Percentiles rank a stretch among this genome's conserved stretches.
Conservation (phyloP, 2,113 vertebrate genomes). For the Acrocephalus arundinaceus region DNA sequence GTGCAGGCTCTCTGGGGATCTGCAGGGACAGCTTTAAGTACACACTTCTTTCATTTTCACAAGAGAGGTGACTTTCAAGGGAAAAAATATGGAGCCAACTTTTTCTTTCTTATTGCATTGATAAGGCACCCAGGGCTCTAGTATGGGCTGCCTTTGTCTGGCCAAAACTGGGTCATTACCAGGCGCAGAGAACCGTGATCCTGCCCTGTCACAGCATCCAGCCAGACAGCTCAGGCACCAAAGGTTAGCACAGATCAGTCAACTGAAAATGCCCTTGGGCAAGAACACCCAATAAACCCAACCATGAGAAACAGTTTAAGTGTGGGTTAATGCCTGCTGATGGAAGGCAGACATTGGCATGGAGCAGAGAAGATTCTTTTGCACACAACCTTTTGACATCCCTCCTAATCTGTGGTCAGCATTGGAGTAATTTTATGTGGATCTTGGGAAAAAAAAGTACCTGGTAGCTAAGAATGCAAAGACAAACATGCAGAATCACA, state of each 20-base stretch:
- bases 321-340: neutral
- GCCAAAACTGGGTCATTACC: neutral
- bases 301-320: neutral
- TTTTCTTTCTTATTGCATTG: neutral
- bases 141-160: neutral
- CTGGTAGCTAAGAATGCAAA: neutral
- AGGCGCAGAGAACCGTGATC: neutral
- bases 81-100: neutral
- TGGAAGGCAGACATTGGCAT: neutral
- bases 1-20: neutral
- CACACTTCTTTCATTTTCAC: neutral
- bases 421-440: neutral
- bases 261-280: neutral
- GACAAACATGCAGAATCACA: neutral
- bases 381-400: neutral
- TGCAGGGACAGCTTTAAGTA: neutral
- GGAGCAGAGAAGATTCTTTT: neutral
- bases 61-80: neutral
- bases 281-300: constrained; percentile 1
- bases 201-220: neutral
- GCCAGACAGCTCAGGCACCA: neutral
- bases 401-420: neutral
- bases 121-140: neutral
- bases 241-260: neutral
- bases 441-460: neutral